Conservation (phyloP, 2,888 invertebrate genomes). For the Diarsia rubi region DNA sequence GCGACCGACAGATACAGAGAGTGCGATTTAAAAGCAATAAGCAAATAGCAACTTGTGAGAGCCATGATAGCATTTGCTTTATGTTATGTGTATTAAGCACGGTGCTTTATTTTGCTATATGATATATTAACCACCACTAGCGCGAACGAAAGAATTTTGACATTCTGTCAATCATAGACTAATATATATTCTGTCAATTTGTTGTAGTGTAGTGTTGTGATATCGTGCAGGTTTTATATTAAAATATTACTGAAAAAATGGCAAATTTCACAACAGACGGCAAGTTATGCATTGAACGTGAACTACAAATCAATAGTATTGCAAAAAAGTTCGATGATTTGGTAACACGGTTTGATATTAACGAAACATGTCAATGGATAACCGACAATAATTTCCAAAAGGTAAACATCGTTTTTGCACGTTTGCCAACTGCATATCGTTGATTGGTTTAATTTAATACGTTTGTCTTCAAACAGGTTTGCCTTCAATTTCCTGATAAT, state of each 20-base stretch:
- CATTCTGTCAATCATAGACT: too few relatives aligned
- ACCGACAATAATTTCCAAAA: constrained; percentile 91
- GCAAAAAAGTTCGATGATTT: constrained; percentile 75
- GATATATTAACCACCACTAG: too few relatives aligned
- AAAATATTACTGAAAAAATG: constrained; percentile 71
- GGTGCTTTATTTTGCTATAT: too few relatives aligned
- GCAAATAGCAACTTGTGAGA: too few relatives aligned
- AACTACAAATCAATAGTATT: constrained; percentile 74
- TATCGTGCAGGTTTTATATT: constrained; percentile 6
- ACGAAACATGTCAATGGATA: constrained; percentile 93
- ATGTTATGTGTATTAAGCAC: too few relatives aligned
- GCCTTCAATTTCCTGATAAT: constrained; percentile 97
- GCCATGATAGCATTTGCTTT: too few relatives aligned
- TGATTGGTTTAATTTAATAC: constrained; percentile 1
- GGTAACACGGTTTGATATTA: constrained; percentile 90
- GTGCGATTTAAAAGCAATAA: too few relatives aligned
- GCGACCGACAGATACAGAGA: too few relatives aligned
- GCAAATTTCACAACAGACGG: constrained; percentile 90
- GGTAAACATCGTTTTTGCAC: constrained; percentile 84
- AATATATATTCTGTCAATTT: too few relatives aligned
- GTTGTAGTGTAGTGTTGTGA: too few relatives aligned
- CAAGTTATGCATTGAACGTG: constrained; percentile 89
- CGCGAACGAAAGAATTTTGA: too few relatives aligned
- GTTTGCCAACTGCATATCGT: neutral
- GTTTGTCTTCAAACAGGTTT: constrained; percentile 91